Base-by-base conservation (phyloP, 2,888 invertebrate genomes). In the Branchipolynoe longqiensis region DNA sequence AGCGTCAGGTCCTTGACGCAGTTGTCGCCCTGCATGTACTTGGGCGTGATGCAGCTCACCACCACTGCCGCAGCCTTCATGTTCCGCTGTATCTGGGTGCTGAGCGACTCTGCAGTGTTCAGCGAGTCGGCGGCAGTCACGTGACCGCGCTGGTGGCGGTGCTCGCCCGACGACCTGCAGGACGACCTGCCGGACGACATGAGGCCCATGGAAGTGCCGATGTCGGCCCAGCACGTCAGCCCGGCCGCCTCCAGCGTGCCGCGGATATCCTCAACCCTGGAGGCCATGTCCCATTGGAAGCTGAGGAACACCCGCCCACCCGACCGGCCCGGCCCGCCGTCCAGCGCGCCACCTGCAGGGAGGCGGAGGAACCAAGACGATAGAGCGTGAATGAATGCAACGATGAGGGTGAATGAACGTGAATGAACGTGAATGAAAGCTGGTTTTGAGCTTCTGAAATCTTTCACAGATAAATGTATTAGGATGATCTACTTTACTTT, bases 201-300 rank as follows among this genome's bases (percentile, higher is more conserved):
- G 28, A 38, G 89, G 89, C 78, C 54, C 64, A 89, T 89, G 88
- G 91, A 90, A 4, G 88, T 81, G 85, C 89, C 90, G 85, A 92
- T 92, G 86, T 93, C 92, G 0, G 92, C 91, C 92, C 92, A 92
- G 88, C 92, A 92, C 31, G 88, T 86, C 41, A 92, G 87, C 22
- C 91, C 91, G 69, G 89, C 89, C 14, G 88, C 81, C 85, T 93
- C 91, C 56, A 93, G 89, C 36, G 91, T 83, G 48, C 87, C 88
- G 81, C 90, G 90, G 82, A 93, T 91, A 81, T 93, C 92, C 56
- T 92, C 91, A 18, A 92, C 93, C 74, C 90, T 90, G 28, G 90
- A 90, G 85, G 92, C 92, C 90, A 91, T 92, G 88, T 93, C 93
- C 93, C 93, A 93, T 88, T 93, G 93, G 88, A 91, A 93, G 87